Evolutionary conservation across 1,140 invertebrate species (phyloP).

Genomic region (Halotydeus destructor): DNA sequence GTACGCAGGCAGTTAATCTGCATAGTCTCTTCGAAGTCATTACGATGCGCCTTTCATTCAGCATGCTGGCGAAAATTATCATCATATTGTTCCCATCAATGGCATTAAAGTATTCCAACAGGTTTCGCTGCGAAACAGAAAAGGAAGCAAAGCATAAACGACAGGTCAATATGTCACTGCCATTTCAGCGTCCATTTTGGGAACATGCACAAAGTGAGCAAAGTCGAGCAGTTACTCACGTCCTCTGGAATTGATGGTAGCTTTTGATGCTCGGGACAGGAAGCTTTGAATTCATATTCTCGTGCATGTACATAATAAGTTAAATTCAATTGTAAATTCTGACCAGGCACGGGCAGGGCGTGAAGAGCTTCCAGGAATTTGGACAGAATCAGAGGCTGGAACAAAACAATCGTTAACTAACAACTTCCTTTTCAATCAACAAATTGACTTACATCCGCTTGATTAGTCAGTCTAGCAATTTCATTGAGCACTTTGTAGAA

Average conservation of each 20-base stretch:
- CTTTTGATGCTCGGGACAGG: constrained; percentile 50
- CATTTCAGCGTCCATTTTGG: too few species aligned
- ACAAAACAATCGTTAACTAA: constrained; percentile 2
- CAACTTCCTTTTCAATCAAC: neutral
- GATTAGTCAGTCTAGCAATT: constrained; percentile 23
- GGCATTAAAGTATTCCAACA: constrained; percentile 88
- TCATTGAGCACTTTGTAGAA: constrained; percentile 52
- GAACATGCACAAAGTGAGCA: too few species aligned
- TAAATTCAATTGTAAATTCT: constrained; percentile 31
- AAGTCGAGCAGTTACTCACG: constrained; percentile 37
- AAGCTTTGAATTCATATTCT: constrained; percentile 47
- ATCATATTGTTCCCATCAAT: constrained; percentile 80
- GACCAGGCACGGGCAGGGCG: constrained; percentile 34
- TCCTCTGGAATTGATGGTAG: constrained; percentile 82
- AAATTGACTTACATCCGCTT: constrained; percentile 12
- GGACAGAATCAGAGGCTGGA: constrained; percentile 26
- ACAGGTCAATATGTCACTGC: too few species aligned
- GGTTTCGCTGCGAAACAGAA: constrained; percentile 52
- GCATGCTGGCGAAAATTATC: constrained; percentile 72
- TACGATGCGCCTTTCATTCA: constrained; percentile 74
- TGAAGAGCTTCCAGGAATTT: constrained; percentile 43
- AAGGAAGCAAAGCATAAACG: constrained; percentile 17
- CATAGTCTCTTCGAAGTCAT: constrained; percentile 66
- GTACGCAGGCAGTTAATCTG: constrained; percentile 70
- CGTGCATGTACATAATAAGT: constrained; percentile 18